Evolutionary conservation across 2,797 vertebrate genomes (phyloP), one percentile per base, ranked within the genome.

Genomic region (Alcedo atthis): DNA sequence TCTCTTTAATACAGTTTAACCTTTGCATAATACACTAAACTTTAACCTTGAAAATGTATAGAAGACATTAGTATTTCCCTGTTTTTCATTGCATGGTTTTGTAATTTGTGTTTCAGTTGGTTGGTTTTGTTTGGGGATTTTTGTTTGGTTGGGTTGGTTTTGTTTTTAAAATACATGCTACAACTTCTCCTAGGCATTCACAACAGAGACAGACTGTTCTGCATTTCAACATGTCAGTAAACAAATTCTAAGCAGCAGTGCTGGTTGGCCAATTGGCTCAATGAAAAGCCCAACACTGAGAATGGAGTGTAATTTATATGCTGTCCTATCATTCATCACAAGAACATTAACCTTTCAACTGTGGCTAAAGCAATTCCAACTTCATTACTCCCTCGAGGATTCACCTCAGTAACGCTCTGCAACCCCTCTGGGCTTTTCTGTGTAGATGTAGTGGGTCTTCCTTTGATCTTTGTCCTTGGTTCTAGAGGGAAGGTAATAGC

Each of bases 301-400:
- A 73, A 89, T 22, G 13, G 46, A 54, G 59, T 14, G 24, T 59
- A 81, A 77, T 89, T 95, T 80, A 89, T 45, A 73, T 19, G 85
- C 71, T 82, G 83, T 85, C 92, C 32, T 83, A 70, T 61, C 77
- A 91, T 88, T 91, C 37, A 86, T 89, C 83, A 81, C 40, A 61
- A 67, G 37, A 73, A 84, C 71, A 59, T 90, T 93, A 92, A 93
- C 94, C 86, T 92, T 94, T 94, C 67, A 89, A 79, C 91, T 54
- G 35, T 33, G 48, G 59, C 69, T 93, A 86, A 91, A 90, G 87
- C 82, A 92, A 85, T 94, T 93, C 62, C 82, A 84, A 19, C 68
- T 93, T 89, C 79, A 85, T 94, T 89, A 79, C 13, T 75, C 93
- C 61, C 73, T 35, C 25, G 67, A 89, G 70, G 32, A 92, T 87